Conservation (phyloP, 2,888 invertebrate species). For the Phalangium opilio region DNA sequence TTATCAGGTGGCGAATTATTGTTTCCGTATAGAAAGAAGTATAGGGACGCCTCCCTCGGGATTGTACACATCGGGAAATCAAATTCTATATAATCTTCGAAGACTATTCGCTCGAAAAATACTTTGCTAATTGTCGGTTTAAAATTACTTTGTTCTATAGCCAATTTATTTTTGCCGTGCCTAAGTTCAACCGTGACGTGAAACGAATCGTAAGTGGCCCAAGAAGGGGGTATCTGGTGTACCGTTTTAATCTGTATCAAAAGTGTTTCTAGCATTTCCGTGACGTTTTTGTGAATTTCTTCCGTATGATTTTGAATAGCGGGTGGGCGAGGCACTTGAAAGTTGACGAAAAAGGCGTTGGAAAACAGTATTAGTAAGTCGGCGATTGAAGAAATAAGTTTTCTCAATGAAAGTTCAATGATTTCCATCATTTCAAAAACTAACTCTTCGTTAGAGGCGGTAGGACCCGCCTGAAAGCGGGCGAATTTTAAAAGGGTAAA, state of each 20-base stretch:
- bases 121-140: slow-evolving; percentile 44
- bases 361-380: slow-evolving; percentile 71
- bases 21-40: slow-evolving; percentile 68
- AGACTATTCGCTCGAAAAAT: slow-evolving; percentile 65
- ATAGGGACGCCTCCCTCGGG: slow-evolving; percentile 75
- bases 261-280: slow-evolving; percentile 28
- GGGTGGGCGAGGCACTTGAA: slow-evolving; percentile 35
- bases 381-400: slow-evolving; percentile 46
- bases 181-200: slow-evolving; percentile 69
- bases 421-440: not conserved
- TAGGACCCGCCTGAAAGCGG: slow-evolving; percentile 3
- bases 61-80: slow-evolving; percentile 57
- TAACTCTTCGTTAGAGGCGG: not conserved
- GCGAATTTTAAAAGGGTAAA: slow-evolving; percentile 16
- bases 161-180: slow-evolving; percentile 68
- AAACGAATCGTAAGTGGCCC: slow-evolving; percentile 45
- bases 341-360: slow-evolving; percentile 66
- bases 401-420: slow-evolving; percentile 8
- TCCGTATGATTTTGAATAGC: not conserved
- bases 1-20: slow-evolving; percentile 45
- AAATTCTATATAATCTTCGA: slow-evolving; percentile 53
- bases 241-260: slow-evolving; percentile 49
- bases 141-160: slow-evolving; percentile 46
- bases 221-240: slow-evolving; percentile 56
- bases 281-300: slow-evolving; percentile 25